Evolutionary conservation across 2,113 vertebrate genomes (phyloP).

Genomic region (Callipepla californica): DNA sequence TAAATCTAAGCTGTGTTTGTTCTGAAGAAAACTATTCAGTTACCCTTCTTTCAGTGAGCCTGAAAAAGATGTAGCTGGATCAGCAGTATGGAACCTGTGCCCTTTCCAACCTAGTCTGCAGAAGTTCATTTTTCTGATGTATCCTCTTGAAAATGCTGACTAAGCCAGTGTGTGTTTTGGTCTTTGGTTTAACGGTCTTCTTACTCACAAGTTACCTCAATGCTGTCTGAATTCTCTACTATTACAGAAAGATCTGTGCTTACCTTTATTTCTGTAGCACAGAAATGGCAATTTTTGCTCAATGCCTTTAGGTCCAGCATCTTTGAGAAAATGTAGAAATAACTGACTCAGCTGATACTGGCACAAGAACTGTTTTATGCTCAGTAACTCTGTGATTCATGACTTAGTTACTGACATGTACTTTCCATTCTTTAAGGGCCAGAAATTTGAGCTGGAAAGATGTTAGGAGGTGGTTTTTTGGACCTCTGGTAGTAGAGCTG

Average conservation of each 20-base stretch:
- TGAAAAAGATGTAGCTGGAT: neutral
- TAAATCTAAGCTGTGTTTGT: neutral
- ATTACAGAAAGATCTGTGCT: neutral
- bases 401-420: neutral
- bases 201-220: neutral
- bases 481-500: neutral
- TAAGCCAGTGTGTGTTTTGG: neutral
- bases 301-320: neutral
- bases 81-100: neutral
- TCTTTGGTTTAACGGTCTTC: neutral
- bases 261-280: neutral
- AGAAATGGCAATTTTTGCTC: neutral
- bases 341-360: neutral
- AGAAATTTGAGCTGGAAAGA: neutral
- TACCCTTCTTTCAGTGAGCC: neutral
- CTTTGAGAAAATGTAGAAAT: neutral
- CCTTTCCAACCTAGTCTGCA: slow-evolving; percentile 3
- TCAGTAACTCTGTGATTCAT: neutral
- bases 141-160: neutral
- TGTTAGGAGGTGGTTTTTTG: neutral
- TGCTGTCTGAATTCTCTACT: neutral
- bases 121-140: neutral
- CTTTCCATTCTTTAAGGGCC: neutral
- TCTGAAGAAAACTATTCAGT: neutral
- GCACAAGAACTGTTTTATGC: neutral